phyloP scores from a whole-genome alignment of 2,113 vertebrate genomes.

The Eulemur rufifrons region DNA sequence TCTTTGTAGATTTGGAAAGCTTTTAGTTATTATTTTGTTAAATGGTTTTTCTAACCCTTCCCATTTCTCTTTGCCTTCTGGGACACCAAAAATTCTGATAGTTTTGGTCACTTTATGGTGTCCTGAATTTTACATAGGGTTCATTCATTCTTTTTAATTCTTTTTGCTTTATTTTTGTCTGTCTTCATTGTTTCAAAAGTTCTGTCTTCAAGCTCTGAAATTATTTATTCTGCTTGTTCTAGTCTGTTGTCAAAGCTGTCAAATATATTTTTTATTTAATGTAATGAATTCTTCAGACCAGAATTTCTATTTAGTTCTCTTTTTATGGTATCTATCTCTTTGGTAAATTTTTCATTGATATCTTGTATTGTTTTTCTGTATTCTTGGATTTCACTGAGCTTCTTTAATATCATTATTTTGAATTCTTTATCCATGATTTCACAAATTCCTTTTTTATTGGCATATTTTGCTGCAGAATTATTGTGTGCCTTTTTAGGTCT shows the following conservation, averaged over 20 bases:
- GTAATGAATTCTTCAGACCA: background rate
- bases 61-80: background rate
- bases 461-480: background rate
- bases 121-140: background rate
- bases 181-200: background rate
- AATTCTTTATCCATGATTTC: background rate
- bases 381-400: background rate
- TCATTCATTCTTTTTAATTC: background rate
- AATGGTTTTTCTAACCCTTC: background rate
- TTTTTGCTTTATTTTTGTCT: background rate
- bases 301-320: background rate
- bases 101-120: background rate
- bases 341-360: background rate
- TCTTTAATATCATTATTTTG: background rate
- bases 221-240: background rate
- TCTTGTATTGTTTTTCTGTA: background rate
- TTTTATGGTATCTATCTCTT: background rate
- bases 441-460: background rate
- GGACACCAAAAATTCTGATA: background rate
- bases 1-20: background rate
- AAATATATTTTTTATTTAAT: background rate
- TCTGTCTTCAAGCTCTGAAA: background rate
- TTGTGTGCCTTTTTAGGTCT: background rate
- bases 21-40: background rate
- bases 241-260: background rate